Base-by-base conservation (phyloP, 2,797 vertebrate genomes). In the Myripristis jacobus region DNA sequence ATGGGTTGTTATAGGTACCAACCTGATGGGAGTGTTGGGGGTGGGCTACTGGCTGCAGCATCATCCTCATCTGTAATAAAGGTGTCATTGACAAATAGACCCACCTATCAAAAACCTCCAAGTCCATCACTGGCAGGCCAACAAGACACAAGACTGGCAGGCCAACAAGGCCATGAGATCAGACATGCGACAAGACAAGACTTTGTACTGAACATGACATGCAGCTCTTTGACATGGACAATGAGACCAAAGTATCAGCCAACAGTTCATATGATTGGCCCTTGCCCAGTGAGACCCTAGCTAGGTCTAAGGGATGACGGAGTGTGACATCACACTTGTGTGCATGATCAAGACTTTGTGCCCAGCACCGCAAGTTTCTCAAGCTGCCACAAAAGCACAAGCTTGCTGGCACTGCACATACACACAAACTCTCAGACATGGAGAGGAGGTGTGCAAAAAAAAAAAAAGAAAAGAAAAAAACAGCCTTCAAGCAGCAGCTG, bases 21-120 rank as follows among this genome's bases (percentile, higher is more conserved):
- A 95, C 94, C 94, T 95, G 91, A 34, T 73, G 81, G 88, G 70
- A 91, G 81, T 78, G 91, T 87, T 80, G 94, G 91, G 77, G 91
- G 88, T 66, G 84, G 75, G 75, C 86, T 87, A 83, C 80, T 88
- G 75, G 80, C 72, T 79, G 89, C 78, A 77, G 87, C 84, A 81
- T 82, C 91, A 88, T 88, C 93, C 81, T 94, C 93, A 92, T 93
- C 94, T 95, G 92, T 61, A 94, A 95, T 92, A 92, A 93, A 94
- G 88, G 73, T 82, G 82, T 91, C 83, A 92, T 91, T 89, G 91
- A 94, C 88, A 94, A 85, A 91, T 70, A 87, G 60, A 92, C 89
- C 89, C 87, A 91, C 89, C 91, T 88, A 87, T 89, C 73, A 91
- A 76, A 87, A 83, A 66, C 69, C 77, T 90, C 87, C 81, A 86